A percentile compares a stretch with the other conserved stretches of the same genome.
These are phyloP conservation scores for Oriolus oriolus DNA, from an alignment of 2,113 vertebrate genomes.

Conservation along the genomic window DNA sequence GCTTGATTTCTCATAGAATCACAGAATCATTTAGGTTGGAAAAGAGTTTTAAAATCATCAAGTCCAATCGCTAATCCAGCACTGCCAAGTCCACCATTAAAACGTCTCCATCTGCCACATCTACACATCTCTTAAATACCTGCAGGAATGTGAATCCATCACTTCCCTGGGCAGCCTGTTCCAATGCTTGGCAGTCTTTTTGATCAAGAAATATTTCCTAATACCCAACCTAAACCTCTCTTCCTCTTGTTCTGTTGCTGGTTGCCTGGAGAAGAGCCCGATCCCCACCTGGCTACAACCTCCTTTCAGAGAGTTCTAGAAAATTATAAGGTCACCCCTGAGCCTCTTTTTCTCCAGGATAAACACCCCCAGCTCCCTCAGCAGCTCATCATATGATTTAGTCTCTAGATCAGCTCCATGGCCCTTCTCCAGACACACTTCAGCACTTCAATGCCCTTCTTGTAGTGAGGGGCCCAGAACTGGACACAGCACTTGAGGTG, in stretches of 20 bases:
- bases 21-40: not conserved
- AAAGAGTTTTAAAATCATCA: not conserved
- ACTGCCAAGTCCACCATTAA: not conserved
- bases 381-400: not conserved
- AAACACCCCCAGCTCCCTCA: not conserved
- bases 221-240: not conserved
- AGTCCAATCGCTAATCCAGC: not conserved
- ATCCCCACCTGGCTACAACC: not conserved
- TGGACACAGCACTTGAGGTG: not conserved
- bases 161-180: not conserved
- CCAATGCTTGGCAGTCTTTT: not conserved
- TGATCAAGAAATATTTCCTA: not conserved
- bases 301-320: not conserved
- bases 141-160: not conserved
- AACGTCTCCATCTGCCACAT: not conserved
- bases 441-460: not conserved
- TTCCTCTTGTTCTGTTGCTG: accelerated
- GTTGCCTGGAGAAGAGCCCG: accelerated
- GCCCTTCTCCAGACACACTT: not conserved
- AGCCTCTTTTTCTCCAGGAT: not conserved
- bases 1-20: not conserved
- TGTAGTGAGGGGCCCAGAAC: not conserved
- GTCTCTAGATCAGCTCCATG: not conserved
- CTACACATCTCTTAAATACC: not conserved
- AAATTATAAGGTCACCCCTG: too few relatives aligned